Evolutionary conservation across 92 coral and sea anemone genomes (phyloP).

Genomic region (Epizoanthus rinbou): DNA sequence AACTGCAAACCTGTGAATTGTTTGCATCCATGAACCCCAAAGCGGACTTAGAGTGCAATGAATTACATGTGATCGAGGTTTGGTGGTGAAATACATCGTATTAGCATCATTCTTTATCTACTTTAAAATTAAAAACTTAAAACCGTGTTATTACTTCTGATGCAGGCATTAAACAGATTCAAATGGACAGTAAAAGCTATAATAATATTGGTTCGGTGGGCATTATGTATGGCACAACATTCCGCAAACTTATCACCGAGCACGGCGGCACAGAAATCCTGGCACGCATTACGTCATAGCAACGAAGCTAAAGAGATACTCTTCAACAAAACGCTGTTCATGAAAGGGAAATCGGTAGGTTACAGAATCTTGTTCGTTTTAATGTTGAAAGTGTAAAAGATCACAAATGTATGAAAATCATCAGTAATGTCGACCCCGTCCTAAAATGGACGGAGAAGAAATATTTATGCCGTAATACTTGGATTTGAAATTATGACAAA

Average conservation of each 20-base stretch:
- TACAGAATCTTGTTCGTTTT: neutral
- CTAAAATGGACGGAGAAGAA: neutral
- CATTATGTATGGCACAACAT: conserved; percentile 50
- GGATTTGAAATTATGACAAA: neutral
- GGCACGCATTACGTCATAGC: conserved; percentile 74
- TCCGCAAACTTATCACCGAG: conserved; percentile 67
- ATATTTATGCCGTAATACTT: neutral
- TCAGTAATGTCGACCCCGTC: neutral
- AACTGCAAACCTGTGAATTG: no score
- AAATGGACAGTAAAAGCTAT: conserved; percentile 71
- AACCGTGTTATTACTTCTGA: neutral
- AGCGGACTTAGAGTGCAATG: no score
- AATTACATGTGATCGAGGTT: no score
- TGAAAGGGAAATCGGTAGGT: conserved; percentile 87
- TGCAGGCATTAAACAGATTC: conserved; percentile 68
- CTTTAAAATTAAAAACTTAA: no score
- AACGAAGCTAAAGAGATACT: conserved; percentile 86
- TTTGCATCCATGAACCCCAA: no score
- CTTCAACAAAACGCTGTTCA: conserved; percentile 84
- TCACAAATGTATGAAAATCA: no score
- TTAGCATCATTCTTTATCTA: no score
- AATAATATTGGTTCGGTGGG: conserved; percentile 58
- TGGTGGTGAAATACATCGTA: no score
- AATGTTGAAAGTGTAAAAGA: no score
- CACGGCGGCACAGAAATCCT: conserved; percentile 91